These are phyloP conservation scores for Pseudococcus longispinus DNA, from an alignment of 2,888 invertebrate genomes.

Conservation along the genomic window DNA sequence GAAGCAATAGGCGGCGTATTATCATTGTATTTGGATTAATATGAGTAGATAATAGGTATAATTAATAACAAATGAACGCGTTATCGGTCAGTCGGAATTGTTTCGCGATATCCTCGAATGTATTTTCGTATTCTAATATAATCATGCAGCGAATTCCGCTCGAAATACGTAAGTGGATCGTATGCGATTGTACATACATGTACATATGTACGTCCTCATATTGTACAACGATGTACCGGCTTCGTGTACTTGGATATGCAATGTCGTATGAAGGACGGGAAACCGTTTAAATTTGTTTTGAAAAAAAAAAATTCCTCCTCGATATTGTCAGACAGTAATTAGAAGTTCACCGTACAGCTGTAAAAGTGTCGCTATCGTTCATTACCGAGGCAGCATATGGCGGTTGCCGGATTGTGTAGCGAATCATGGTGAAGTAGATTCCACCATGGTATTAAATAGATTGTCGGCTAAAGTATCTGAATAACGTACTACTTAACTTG, in stretches of 20 bases:
- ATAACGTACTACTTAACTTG: not conserved
- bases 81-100: not conserved
- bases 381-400: not conserved
- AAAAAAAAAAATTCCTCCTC: slow-evolving; percentile 17
- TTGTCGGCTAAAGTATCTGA: not conserved
- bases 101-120: not conserved
- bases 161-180: not conserved
- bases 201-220: not conserved
- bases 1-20: not conserved
- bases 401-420: not conserved
- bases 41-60: not conserved
- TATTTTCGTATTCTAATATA: not conserved
- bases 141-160: not conserved
- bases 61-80: not conserved
- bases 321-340: slow-evolving; percentile 28
- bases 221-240: not conserved
- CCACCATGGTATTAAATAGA: not conserved
- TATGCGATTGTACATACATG: not conserved
- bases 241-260: not conserved
- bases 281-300: slow-evolving; percentile 42
- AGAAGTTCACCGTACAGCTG: slow-evolving; percentile 32
- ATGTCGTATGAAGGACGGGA: slow-evolving; percentile 32
- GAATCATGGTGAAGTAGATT: not conserved
- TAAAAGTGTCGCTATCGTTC: not conserved
- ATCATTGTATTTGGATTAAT: not conserved